phyloP scores from a whole-genome alignment of 2,888 invertebrate genomes.

The Celastrina argiolus region DNA sequence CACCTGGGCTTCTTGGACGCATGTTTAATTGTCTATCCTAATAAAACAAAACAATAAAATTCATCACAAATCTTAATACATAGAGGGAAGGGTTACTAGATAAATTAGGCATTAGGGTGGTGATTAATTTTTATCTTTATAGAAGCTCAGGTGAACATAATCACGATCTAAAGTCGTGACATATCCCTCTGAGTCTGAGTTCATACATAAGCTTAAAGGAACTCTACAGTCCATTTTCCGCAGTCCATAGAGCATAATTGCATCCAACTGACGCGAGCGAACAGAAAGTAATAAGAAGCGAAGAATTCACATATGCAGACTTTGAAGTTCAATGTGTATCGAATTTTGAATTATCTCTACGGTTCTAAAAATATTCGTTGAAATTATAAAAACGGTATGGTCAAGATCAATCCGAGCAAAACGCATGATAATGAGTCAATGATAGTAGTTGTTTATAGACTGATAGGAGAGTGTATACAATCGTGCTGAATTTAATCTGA shows the following conservation, averaged over 20 bases:
- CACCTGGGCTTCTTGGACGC: background rate
- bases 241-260: background rate
- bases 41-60: background rate
- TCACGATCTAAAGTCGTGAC: too few relatives aligned
- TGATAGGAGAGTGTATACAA: constrained; percentile 56
- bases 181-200: too few relatives aligned
- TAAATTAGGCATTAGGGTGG: too few relatives aligned
- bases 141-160: too few relatives aligned
- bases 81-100: too few relatives aligned
- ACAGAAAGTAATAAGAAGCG: background rate
- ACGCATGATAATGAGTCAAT: constrained; percentile 32
- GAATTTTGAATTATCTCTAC: constrained; percentile 14
- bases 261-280: background rate
- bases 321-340: background rate
- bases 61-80: background rate
- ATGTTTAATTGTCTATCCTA: background rate
- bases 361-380: constrained; percentile 6
- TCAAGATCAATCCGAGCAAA: constrained; percentile 38
- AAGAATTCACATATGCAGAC: background rate
- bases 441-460: constrained; percentile 47
- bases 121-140: too few relatives aligned
- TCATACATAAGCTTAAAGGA: too few relatives aligned
- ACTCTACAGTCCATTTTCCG: too few relatives aligned
- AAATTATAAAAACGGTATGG: constrained; percentile 36
- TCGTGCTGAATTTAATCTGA: constrained; percentile 39